phyloP scores from a whole-genome alignment of 2,888 invertebrate genomes.

The Trypoxylon attenuatum region DNA sequence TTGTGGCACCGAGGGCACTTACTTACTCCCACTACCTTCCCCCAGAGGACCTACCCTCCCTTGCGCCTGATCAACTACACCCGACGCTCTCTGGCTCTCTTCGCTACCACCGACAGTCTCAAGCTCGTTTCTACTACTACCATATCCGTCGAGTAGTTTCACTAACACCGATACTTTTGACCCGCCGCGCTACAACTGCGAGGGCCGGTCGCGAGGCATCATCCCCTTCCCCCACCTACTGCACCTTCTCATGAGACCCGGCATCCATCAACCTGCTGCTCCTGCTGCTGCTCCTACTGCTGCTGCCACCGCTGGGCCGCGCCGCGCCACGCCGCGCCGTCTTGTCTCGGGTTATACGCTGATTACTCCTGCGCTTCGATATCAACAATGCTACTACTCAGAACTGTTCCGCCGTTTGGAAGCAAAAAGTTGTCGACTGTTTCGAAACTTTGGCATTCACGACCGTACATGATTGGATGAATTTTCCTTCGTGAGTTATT shows the following conservation, averaged over 20 bases:
- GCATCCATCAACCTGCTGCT: constrained; percentile 67
- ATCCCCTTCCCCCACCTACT: constrained; percentile 74
- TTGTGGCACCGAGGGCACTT: constrained; percentile 49
- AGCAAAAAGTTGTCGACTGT: too few species aligned
- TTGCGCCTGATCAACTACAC: constrained; percentile 31
- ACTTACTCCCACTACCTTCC: constrained; percentile 42
- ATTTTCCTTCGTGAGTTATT: too few species aligned
- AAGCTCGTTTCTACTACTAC: background rate
- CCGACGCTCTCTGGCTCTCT: constrained; percentile 61
- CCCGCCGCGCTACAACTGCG: constrained; percentile 71
- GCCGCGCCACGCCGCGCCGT: too few species aligned
- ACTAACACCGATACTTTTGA: constrained; percentile 16
- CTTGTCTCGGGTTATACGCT: too few species aligned
- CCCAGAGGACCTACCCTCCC: constrained; percentile 41
- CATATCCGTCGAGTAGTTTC: constrained; percentile 20
- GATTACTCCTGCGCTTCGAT: too few species aligned
- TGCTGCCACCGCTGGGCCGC: too few species aligned
- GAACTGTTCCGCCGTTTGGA: too few species aligned
- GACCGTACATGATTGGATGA: too few species aligned
- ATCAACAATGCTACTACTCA: too few species aligned
- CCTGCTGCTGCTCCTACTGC: too few species aligned
- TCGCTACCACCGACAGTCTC: constrained; percentile 71
- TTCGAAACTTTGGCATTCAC: too few species aligned
- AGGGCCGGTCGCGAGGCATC: constrained; percentile 74
- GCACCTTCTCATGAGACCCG: constrained; percentile 59